Base-by-base conservation (phyloP, 2,797 vertebrate genomes). In the Lemur catta region DNA sequence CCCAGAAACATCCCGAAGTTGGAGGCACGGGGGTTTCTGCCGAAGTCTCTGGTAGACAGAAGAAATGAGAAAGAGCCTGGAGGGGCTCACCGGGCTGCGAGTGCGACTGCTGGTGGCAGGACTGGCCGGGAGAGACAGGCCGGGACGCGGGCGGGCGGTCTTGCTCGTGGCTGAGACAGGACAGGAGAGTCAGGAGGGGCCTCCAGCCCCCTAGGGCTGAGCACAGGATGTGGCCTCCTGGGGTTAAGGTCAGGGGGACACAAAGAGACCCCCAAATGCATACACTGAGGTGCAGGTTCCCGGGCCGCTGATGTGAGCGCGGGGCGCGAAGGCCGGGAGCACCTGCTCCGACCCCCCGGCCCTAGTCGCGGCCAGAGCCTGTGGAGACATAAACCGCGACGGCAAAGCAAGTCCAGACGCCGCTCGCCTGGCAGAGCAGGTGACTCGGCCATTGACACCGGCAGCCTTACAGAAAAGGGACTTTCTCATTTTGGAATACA, bases 11-110 rank as follows among this genome's bases (percentile, higher is more conserved):
- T 26, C 5, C 22, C 15, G 38, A 12, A 30, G 20, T 57, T 5
- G 28, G n/a, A 57, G 28, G 65, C 4, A 6, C 12, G 7, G 0
- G 22, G 9, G 7, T 14, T 13, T 55, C n/a, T 50, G 30, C 55
- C 30, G 48, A 67, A 75, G 30, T 75, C 30, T 82, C 33, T 30
- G n/a, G 11, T 14, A 65, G 63, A 38, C 20, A 43, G 20, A 57
- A 35, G 28, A 72, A 72, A 79, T 28, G 4, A 74, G 26, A 55
- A 38, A 80, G n/a, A 17, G 20, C 55, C 35, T 72, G 10, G 20
- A 20, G 33, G 33, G 61, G 65, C 43, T 28, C 17, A 11, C 9
- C 17, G n/a, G 46, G 46, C 26, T 14, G 35, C 6, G 18, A 65
- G 5, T 46, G 14, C 20, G 28, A 41, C 6, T 26, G 3, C 33